A percentile compares a stretch with the other conserved stretches of the same genome.
Conservation (phyloP, 2,113 vertebrate genomes). For the Probosciger aterrimus region DNA sequence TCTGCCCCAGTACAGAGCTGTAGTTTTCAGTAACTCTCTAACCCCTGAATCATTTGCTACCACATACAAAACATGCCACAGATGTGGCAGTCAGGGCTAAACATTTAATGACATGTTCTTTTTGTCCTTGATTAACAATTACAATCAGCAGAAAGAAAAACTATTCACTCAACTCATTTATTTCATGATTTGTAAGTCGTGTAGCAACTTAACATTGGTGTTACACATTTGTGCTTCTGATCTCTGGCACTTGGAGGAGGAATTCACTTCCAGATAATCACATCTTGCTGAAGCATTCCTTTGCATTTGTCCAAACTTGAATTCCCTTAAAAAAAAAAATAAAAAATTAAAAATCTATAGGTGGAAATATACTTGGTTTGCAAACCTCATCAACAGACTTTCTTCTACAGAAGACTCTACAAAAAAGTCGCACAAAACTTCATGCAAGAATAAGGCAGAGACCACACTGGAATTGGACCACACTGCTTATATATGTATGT, state of each 20-base stretch:
- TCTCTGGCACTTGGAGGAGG: constrained; percentile 72
- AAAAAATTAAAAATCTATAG: neutral
- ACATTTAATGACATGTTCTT: constrained; percentile 56
- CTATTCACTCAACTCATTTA: constrained; percentile 54
- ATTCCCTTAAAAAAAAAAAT: constrained; percentile 81
- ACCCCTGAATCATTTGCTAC: constrained; percentile 57
- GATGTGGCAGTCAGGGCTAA: constrained; percentile 43
- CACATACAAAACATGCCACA: constrained; percentile 56
- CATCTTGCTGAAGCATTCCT: constrained; percentile 97
- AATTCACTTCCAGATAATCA: constrained; percentile 70
- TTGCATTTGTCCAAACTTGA: constrained; percentile 95
- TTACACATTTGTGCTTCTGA: constrained; percentile 74
- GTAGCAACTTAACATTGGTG: constrained; percentile 61
- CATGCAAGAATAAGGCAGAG: neutral
- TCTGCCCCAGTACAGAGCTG: constrained; percentile 56
- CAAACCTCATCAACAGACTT: neutral
- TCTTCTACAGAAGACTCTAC: neutral
- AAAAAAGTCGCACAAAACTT: neutral
- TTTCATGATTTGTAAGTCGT: constrained; percentile 57
- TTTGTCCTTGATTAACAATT: constrained; percentile 68
- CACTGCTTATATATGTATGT: neutral
- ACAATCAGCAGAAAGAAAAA: constrained; percentile 58
- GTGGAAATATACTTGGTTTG: neutral
- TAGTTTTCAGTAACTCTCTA: constrained; percentile 64
- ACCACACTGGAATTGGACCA: neutral